These are phyloP conservation scores for Rhodeus uyekii DNA, from an alignment of 2,797 vertebrate species.

Conservation along the genomic window DNA sequence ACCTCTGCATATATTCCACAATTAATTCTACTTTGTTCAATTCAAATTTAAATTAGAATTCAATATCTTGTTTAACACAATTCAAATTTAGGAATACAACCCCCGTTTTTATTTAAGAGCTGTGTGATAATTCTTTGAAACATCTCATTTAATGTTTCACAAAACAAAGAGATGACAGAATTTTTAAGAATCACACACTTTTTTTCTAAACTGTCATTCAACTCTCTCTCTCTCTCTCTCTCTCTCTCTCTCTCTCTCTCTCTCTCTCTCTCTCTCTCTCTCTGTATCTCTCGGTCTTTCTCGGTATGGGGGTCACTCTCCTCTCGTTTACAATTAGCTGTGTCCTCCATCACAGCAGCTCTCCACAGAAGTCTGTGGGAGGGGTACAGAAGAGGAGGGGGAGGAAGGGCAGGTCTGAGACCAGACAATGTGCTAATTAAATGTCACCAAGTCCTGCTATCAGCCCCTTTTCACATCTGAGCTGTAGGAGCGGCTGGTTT, in stretches of 20 bases:
- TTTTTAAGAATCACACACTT: conserved; percentile 1
- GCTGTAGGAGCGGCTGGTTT: conserved; percentile 20
- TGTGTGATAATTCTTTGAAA: too few relatives aligned
- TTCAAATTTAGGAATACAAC: neutral
- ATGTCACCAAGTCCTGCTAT: conserved; percentile 46
- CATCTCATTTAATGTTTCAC: too few relatives aligned
- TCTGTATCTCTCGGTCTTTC: conserved; percentile 45
- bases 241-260: conserved; percentile 49
- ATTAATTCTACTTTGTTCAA: neutral
- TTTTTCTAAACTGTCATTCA: too few relatives aligned
- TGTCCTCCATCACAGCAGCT: conserved; percentile 61
- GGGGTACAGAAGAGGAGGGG: conserved; percentile 42
- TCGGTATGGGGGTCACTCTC: conserved; percentile 56
- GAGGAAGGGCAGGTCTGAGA: conserved; percentile 27
- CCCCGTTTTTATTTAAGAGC: too few relatives aligned
- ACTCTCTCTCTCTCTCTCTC: conserved; percentile 44
- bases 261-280: conserved; percentile 47
- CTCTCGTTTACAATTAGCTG: conserved; percentile 67
- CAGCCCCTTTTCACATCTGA: conserved; percentile 34
- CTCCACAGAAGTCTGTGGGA: conserved; percentile 45
- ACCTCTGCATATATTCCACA: too few relatives aligned
- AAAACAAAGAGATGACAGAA: too few relatives aligned
- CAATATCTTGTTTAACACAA: neutral
- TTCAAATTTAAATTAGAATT: neutral
- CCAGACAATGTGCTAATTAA: conserved; percentile 54